Evolutionary conservation across 2,113 vertebrate species (phyloP), one percentile per base, ranked within the genome.

Genomic region (Tenebrosternarchus preto): DNA sequence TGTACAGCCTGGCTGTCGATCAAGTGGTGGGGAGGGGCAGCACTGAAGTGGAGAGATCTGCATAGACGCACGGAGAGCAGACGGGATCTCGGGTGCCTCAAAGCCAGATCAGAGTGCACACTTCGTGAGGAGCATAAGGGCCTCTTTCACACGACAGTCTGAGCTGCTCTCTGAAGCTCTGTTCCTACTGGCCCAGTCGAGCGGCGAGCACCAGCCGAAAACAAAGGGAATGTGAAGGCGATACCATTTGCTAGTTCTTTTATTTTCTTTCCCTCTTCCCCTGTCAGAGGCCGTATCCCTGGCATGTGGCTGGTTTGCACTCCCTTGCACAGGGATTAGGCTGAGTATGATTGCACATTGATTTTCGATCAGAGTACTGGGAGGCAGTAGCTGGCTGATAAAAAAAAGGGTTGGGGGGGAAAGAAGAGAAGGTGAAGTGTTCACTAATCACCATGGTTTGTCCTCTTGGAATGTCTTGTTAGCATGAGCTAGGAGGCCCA

Each of bases 261-360:
- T 57, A 29, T 31, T 64, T 39, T n/a, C 5, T 17, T 39, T 60
- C n/a, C 7, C 53, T 57, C 64, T 70, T 84, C 43, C 57, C 50
- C 78, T 71, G 50, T 78, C 77, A 60, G n/a, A 74, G 29, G 29
- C 56, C 72, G 24, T 60, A 74, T 74, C 46, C 71, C 29, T 24
- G 39, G 57, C 12, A 53, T 81, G 69, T 31, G 63, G 83, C 80
- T 87, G 69, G 79, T 86, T 85, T 88, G 85, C 80, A 83, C 74
- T 67, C 77, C 85, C 74, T 80, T 70, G 82, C 83, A 79, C 83
- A 80, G 84, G 82, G 85, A 77, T 84, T 67, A 80, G 82, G 70
- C 81, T 46, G 77, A 86, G 86, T 85, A 87, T 88, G 87, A 89
- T 88, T 87, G 84, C 84, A 71, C 83, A 89, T 88, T 86, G 89